A percentile compares a stretch with the other conserved stretches of the same genome.
Conservation (phyloP, 1,140 invertebrate genomes). For the Galleria mellonella region DNA sequence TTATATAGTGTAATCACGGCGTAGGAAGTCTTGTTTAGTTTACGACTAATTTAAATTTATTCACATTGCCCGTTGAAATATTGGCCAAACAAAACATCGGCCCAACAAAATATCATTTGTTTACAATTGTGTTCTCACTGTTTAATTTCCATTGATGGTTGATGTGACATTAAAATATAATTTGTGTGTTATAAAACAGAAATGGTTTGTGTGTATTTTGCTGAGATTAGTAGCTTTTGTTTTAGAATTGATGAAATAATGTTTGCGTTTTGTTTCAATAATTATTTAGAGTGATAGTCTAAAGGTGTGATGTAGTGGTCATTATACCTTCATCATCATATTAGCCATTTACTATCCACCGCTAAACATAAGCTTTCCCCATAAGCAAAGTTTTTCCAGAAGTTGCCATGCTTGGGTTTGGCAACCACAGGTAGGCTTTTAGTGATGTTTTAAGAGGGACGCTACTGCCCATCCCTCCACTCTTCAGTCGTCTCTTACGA, state of each 20-base stretch:
- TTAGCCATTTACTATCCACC: no score
- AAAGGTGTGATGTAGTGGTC: no score
- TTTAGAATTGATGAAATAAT: background rate
- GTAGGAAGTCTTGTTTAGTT: constrained; percentile 19
- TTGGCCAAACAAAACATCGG: constrained; percentile 13
- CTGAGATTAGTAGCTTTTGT: background rate
- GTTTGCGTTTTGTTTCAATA: background rate
- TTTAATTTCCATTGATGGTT: background rate
- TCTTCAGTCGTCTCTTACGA: no score
- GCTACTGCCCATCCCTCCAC: no score
- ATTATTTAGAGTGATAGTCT: constrained; percentile 5
- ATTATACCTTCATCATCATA: no score
- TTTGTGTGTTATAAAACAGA: background rate
- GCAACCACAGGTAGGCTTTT: no score
- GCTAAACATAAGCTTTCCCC: no score
- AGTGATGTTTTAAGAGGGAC: no score
- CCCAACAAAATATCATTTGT: background rate
- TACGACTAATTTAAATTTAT: constrained; percentile 23
- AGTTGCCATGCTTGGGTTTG: no score
- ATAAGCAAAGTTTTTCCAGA: no score
- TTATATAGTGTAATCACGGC: constrained; percentile 9
- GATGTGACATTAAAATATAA: background rate
- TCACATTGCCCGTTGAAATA: constrained; percentile 20
- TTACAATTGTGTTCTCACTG: background rate
- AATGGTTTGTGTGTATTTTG: background rate